phyloP scores from a whole-genome alignment of 1,140 invertebrate genomes.

The Drosophila cardini region DNA sequence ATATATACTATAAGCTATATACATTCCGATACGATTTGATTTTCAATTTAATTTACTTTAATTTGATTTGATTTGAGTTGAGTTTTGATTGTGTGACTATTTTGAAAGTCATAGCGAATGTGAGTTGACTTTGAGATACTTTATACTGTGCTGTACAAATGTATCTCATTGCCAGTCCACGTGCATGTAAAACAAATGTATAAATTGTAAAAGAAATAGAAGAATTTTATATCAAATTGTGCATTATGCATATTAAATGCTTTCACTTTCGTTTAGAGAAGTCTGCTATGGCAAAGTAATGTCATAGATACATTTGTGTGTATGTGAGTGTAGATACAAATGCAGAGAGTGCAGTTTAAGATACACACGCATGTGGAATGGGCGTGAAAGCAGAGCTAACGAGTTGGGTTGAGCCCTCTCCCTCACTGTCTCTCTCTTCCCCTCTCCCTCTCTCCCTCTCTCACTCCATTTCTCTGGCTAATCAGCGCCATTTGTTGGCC shows the following conservation, averaged over 20 bases:
- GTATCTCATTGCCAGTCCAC: conserved; percentile 16
- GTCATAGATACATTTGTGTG: neutral
- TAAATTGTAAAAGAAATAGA: neutral
- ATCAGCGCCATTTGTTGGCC: conserved; percentile 52
- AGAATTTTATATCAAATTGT: conserved; percentile 46
- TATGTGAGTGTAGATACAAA: neutral
- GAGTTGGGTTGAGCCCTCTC: neutral
- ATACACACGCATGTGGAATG: conserved; percentile 34
- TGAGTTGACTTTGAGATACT: conserved; percentile 29
- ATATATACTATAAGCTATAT: neutral
- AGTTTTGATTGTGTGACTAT: conserved; percentile 30
- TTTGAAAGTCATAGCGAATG: conserved; percentile 43
- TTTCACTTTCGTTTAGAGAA: conserved; percentile 68
- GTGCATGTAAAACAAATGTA: conserved; percentile 35
- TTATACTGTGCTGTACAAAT: no score
- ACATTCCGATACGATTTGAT: conserved; percentile 15
- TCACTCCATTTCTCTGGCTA: conserved; percentile 17
- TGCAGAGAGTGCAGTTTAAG: neutral
- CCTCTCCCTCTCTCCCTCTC: neutral
- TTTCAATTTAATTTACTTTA: conserved; percentile 21
- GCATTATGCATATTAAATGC: conserved; percentile 78
- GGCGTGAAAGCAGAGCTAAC: conserved; percentile 43
- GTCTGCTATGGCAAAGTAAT: neutral
- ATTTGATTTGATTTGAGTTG: conserved; percentile 29
- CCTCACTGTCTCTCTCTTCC: no score